Percentiles rank a stretch among this genome's conserved stretches.
phyloP scores from a whole-genome alignment of 1,140 invertebrate species.

The Triops cancriformis region DNA sequence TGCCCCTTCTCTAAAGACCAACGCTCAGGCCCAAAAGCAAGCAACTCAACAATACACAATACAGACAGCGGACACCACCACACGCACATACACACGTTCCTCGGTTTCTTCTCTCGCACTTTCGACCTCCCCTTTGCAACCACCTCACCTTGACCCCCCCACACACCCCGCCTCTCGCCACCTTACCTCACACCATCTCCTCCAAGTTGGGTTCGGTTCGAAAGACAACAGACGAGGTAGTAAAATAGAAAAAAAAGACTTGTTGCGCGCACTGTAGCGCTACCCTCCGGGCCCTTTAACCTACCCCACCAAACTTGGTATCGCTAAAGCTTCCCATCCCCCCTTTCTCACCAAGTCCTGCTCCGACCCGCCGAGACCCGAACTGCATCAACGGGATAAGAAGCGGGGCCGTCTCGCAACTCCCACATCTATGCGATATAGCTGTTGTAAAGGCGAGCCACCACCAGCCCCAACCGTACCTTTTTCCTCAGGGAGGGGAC shows the following conservation, averaged over 20 bases:
- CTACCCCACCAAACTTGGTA: background rate
- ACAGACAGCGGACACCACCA: background rate
- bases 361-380: background rate
- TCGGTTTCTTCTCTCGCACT: slow-evolving; percentile 9
- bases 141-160: background rate
- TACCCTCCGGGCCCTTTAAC: background rate
- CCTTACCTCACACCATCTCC: background rate
- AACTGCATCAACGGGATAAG: background rate
- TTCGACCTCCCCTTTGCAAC: background rate
- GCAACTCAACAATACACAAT: background rate
- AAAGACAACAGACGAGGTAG: slow-evolving; percentile 6
- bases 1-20: background rate
- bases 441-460: background rate
- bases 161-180: background rate
- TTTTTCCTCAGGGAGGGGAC: background rate
- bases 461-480: background rate
- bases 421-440: slow-evolving; percentile 6
- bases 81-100: background rate
- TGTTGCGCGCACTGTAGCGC: background rate
- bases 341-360: background rate
- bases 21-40: background rate
- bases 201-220: background rate
- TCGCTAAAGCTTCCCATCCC: background rate
- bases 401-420: background rate
- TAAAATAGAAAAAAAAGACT: background rate